These are phyloP conservation scores for Crambe crambe DNA, from an alignment of 37 sponge, comb jelly and placozoan genomes.

Conservation along the genomic window DNA sequence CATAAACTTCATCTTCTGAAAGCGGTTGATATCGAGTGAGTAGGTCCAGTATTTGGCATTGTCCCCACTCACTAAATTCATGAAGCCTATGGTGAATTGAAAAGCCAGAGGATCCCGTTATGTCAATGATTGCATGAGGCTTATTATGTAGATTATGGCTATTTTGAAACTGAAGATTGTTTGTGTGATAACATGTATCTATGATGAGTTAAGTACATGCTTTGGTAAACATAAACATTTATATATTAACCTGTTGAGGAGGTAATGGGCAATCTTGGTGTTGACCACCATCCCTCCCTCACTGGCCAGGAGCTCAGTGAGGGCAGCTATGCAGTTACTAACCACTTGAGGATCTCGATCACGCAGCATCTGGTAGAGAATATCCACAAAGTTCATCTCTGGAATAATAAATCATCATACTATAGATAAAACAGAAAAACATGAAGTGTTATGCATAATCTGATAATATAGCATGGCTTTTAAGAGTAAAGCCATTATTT, in stretches of 20 bases:
- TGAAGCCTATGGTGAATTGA: slow-evolving; percentile 56
- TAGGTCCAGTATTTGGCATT: slow-evolving; percentile 75
- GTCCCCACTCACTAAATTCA: slow-evolving; percentile 95
- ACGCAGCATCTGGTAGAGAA: slow-evolving; percentile 82
- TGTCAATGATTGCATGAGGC: too few species aligned
- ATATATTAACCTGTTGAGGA: slow-evolving; percentile 79
- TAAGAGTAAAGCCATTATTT: too few species aligned
- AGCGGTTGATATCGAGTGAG: slow-evolving; percentile 60
- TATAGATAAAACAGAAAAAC: background rate
- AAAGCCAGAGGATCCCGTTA: too few species aligned
- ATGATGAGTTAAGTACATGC: too few species aligned
- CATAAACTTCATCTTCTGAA: slow-evolving; percentile 82
- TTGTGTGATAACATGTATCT: too few species aligned
- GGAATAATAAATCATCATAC: background rate
- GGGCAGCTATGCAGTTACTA: slow-evolving; percentile 75
- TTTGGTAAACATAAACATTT: background rate
- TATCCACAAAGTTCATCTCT: slow-evolving; percentile 80
- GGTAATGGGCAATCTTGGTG: slow-evolving; percentile 85
- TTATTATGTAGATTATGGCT: too few species aligned
- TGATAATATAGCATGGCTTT: background rate
- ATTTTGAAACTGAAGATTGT: too few species aligned
- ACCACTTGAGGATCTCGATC: slow-evolving; percentile 92
- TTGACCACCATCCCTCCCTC: slow-evolving; percentile 93
- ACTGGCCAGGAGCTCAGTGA: slow-evolving; percentile 87
- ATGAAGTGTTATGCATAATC: background rate